These are phyloP conservation scores for Chamaea fasciata DNA, from an alignment of 2,113 vertebrate genomes.

Conservation along the genomic window DNA sequence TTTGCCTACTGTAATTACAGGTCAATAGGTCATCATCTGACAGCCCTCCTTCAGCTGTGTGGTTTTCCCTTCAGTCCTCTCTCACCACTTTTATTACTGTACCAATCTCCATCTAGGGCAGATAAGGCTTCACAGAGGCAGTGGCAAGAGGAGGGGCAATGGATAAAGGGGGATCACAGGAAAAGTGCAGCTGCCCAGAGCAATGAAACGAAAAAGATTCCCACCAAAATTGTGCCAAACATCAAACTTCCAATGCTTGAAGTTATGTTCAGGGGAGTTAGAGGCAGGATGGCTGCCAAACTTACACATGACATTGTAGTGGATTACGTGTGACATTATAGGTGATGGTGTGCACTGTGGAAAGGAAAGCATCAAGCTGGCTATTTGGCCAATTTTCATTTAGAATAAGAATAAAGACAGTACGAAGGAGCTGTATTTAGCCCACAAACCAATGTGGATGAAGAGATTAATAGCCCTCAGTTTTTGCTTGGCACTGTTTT, in stretches of 20 bases:
- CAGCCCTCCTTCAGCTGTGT: neutral
- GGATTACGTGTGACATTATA: neutral
- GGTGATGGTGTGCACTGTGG: neutral
- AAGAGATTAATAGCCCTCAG: neutral
- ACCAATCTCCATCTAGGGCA: neutral
- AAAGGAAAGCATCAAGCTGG: neutral
- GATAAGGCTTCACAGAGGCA: neutral
- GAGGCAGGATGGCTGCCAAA: neutral
- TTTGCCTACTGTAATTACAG: neutral
- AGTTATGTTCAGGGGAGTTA: neutral
- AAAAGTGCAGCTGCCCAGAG: neutral
- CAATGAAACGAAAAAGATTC: neutral
- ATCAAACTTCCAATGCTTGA: neutral
- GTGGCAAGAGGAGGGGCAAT: neutral
- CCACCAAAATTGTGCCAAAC: neutral
- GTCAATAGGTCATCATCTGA: neutral
- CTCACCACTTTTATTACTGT: neutral
- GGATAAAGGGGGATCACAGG: neutral
- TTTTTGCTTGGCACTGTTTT: neutral
- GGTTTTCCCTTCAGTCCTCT: neutral
- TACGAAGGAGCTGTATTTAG: neutral
- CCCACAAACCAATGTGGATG: neutral
- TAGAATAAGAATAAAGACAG: neutral
- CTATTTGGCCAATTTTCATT: neutral
- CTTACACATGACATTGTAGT: rapidly evolving